Conservation (phyloP, 2,113 vertebrate genomes). For the Colaptes auratus region DNA sequence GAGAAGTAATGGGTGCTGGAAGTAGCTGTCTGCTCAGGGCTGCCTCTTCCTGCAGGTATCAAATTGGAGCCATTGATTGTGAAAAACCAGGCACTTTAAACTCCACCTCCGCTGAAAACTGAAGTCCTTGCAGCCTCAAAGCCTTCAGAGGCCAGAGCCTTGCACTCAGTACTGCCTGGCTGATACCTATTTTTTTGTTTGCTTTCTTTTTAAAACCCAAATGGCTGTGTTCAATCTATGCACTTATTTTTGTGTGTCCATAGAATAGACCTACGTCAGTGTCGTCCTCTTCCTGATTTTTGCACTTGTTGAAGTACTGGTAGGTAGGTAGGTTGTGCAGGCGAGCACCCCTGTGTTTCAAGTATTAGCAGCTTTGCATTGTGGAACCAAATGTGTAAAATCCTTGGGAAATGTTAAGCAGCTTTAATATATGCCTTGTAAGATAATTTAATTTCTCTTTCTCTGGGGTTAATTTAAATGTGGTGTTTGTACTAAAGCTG, state of each 20-base stretch:
- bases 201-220: background rate
- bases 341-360: background rate
- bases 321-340: background rate
- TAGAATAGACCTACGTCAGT: background rate
- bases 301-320: background rate
- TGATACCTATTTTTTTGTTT: background rate
- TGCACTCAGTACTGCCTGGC: background rate
- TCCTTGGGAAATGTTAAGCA: background rate
- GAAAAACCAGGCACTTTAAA: background rate
- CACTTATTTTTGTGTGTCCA: background rate
- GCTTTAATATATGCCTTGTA: constrained; percentile 9
- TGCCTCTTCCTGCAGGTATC: background rate
- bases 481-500: background rate
- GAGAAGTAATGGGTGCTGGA: background rate
- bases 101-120: background rate
- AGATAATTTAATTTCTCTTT: background rate
- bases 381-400: constrained; percentile 17
- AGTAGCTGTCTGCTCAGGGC: background rate
- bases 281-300: background rate
- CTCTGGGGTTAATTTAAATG: background rate
- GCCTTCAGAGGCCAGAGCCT: background rate
- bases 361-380: constrained; percentile 2
- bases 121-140: background rate
- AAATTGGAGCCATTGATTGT: background rate
- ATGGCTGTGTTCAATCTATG: background rate